phyloP scores from a whole-genome alignment of 2,888 invertebrate species.

The Tanytarsus gracilentus region DNA sequence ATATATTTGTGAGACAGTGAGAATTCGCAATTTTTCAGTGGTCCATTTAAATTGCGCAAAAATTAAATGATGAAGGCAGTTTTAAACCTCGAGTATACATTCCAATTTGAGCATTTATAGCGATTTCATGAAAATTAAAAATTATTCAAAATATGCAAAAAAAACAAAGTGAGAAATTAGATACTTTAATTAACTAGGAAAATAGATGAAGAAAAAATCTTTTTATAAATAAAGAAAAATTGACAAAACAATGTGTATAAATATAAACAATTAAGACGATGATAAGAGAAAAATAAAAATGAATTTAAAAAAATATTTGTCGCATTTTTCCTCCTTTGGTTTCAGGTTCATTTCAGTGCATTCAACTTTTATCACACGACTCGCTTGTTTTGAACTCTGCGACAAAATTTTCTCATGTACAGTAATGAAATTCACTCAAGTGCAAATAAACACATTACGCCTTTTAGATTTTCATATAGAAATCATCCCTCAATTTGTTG shows the following conservation, averaged over 20 bases:
- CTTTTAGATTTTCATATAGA: too few species aligned
- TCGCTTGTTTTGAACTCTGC: too few species aligned
- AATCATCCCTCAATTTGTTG: too few species aligned
- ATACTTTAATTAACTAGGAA: background rate
- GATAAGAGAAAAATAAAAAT: background rate
- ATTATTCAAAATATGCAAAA: background rate
- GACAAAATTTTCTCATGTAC: too few species aligned
- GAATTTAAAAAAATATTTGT: background rate
- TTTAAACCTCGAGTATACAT: background rate
- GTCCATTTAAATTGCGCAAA: background rate
- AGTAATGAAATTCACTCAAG: too few species aligned
- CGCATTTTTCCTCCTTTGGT: background rate
- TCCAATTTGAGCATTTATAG: slow-evolving; percentile 1
- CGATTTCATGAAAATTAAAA: background rate
- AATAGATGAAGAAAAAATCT: background rate
- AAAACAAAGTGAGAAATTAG: background rate
- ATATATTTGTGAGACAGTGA: too few species aligned
- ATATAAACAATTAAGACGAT: background rate
- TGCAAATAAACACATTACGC: too few species aligned
- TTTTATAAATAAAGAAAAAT: background rate
- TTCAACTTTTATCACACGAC: too few species aligned
- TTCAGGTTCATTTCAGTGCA: slow-evolving; percentile 8
- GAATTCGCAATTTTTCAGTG: background rate
- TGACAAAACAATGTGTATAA: background rate
- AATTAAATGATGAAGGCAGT: background rate